Conservation (phyloP, 2,113 vertebrate genomes). For the Phalacrocorax pelagicus region DNA sequence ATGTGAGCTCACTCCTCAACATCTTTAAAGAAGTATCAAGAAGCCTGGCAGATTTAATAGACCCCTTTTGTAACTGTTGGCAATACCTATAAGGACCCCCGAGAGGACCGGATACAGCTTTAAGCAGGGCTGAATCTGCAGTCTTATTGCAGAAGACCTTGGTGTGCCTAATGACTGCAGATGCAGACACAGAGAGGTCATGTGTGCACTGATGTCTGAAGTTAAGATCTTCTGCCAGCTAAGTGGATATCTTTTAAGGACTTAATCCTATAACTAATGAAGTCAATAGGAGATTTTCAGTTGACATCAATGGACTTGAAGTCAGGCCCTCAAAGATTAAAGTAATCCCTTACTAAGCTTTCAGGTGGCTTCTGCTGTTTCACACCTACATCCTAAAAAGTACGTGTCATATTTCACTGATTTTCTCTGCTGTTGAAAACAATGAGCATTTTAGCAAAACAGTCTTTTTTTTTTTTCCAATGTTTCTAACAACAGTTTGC, state of each 20-base stretch:
- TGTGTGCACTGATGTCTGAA: constrained; percentile 12
- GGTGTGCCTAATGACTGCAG: background rate
- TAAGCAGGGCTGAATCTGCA: background rate
- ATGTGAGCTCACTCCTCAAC: background rate
- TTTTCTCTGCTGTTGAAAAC: background rate
- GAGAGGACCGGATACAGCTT: background rate
- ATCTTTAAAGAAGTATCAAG: background rate
- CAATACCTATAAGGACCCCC: background rate
- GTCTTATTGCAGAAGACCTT: background rate
- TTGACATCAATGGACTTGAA: constrained; percentile 22
- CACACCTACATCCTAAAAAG: background rate
- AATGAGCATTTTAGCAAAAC: background rate
- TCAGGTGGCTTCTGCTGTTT: constrained; percentile 40
- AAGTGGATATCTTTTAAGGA: constrained; percentile 31
- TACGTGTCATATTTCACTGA: background rate
- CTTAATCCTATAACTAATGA: constrained; percentile 44
- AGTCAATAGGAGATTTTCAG: constrained; percentile 43
- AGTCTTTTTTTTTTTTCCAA: background rate
- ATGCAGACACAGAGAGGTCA: background rate
- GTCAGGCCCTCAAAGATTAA: constrained; percentile 38
- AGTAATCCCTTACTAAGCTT: constrained; percentile 42
- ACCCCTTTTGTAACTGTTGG: background rate
- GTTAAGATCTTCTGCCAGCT: constrained; percentile 38
- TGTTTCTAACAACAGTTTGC: background rate
- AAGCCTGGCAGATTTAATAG: background rate